Conservation (phyloP, 1,140 invertebrate genomes). For the Halictus rubicundus region DNA sequence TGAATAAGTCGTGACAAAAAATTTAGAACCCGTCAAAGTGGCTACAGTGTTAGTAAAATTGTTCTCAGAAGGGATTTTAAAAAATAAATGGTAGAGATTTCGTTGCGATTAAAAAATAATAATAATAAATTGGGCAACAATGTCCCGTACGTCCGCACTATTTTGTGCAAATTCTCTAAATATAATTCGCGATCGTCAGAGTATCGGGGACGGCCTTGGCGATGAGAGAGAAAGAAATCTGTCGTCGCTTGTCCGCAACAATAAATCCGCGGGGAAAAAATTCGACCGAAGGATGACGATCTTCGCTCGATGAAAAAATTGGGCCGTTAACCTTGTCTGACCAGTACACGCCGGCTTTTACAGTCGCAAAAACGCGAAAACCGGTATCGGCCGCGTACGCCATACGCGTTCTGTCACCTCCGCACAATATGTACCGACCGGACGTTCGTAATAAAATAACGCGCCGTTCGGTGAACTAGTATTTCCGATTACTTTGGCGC, state of each 20-base stretch:
- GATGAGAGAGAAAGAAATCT: neutral
- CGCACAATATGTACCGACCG: neutral
- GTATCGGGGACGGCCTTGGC: constrained; percentile 5
- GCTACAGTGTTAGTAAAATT: too few relatives aligned
- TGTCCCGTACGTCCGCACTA: too few relatives aligned
- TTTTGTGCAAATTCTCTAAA: too few relatives aligned
- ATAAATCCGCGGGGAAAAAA: constrained; percentile 25
- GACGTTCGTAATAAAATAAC: constrained; percentile 8
- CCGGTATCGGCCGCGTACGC: constrained; percentile 44
- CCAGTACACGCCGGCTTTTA: constrained; percentile 21
- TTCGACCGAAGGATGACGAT: constrained; percentile 20
- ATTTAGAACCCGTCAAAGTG: too few relatives aligned
- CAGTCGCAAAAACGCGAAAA: constrained; percentile 46
- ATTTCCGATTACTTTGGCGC: too few relatives aligned
- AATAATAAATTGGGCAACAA: too few relatives aligned
- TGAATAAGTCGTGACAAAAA: too few relatives aligned
- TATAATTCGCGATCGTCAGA: neutral
- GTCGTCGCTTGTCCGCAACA: constrained; percentile 12
- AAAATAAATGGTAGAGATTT: too few relatives aligned
- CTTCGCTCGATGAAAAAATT: constrained; percentile 33
- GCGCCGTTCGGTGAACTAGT: neutral
- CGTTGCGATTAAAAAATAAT: too few relatives aligned
- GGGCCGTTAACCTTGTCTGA: constrained; percentile 58
- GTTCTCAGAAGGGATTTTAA: too few relatives aligned
- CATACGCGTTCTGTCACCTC: constrained; percentile 1